Evolutionary conservation across 2,797 vertebrate genomes (phyloP).

Genomic region (Esox lucius): DNA sequence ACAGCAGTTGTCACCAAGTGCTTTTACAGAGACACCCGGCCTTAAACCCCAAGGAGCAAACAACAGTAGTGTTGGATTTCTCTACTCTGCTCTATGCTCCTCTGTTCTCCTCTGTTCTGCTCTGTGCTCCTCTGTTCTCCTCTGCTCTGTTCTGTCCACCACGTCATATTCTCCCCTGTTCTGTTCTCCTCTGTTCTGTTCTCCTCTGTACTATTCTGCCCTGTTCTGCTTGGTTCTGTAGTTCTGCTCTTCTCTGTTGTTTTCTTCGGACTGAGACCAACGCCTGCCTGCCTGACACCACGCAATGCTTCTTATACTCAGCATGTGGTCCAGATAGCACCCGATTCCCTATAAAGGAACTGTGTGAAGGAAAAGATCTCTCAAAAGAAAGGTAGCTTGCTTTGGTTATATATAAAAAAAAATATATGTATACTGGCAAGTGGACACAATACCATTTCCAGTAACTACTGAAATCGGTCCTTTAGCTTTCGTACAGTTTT

Average conservation of each 20-base stretch:
- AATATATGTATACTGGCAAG: background rate
- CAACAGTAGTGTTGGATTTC: too few species aligned
- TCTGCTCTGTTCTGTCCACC: background rate
- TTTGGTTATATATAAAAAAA: background rate
- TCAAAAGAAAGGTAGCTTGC: background rate
- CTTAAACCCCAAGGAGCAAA: too few species aligned
- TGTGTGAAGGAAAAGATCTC: background rate
- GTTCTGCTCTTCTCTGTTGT: background rate
- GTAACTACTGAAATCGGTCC: background rate
- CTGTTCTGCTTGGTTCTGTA: background rate
- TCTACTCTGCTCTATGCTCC: too few species aligned
- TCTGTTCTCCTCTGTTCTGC: too few species aligned
- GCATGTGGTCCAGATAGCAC: too few species aligned
- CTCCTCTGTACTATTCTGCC: background rate
- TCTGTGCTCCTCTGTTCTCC: background rate
- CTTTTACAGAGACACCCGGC: too few species aligned
- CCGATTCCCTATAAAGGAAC: background rate
- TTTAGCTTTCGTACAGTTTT: background rate
- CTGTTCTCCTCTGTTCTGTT: background rate
- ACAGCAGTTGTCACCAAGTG: too few species aligned
- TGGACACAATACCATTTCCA: background rate
- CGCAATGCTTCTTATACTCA: background rate
- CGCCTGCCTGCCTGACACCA: constrained; percentile 23
- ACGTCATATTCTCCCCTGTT: background rate
- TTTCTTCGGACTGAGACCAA: constrained; percentile 25